phyloP scores from a whole-genome alignment of 2,888 invertebrate genomes.

The Tenodera sinensis region DNA sequence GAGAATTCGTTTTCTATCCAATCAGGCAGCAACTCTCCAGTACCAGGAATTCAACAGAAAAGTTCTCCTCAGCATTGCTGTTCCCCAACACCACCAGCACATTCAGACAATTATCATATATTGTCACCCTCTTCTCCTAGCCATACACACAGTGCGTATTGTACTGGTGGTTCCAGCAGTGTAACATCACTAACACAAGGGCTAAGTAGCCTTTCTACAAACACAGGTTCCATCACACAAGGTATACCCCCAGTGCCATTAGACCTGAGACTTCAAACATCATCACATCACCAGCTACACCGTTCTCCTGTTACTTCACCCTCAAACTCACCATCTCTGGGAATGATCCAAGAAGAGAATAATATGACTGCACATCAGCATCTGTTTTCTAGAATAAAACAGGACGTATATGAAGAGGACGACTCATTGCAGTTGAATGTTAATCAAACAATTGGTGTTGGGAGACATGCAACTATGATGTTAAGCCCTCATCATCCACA shows the following conservation, averaged over 20 bases:
- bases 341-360: slow-evolving; percentile 76
- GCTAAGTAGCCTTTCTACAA: slow-evolving; percentile 70
- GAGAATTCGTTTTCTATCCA: neutral
- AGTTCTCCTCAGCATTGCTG: neutral
- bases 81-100: neutral
- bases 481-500: slow-evolving; percentile 62
- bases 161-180: slow-evolving; percentile 35
- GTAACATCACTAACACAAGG: slow-evolving; percentile 60
- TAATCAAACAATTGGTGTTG: neutral
- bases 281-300: slow-evolving; percentile 38
- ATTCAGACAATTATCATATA: neutral
- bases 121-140: neutral
- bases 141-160: neutral
- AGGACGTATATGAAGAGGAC: neutral
- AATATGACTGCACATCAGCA: neutral
- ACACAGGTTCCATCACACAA: slow-evolving; percentile 65
- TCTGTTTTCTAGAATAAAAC: neutral
- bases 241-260: slow-evolving; percentile 59
- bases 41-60: neutral
- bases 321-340: slow-evolving; percentile 55
- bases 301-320: slow-evolving; percentile 45
- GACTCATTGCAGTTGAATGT: neutral
- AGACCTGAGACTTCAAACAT: slow-evolving; percentile 37
- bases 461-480: neutral
- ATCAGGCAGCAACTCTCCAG: neutral